A percentile compares a stretch with the other conserved stretches of the same genome.
These are phyloP conservation scores for Heteropelma amictum DNA, from an alignment of 2,888 invertebrate species.

Conservation along the genomic window DNA sequence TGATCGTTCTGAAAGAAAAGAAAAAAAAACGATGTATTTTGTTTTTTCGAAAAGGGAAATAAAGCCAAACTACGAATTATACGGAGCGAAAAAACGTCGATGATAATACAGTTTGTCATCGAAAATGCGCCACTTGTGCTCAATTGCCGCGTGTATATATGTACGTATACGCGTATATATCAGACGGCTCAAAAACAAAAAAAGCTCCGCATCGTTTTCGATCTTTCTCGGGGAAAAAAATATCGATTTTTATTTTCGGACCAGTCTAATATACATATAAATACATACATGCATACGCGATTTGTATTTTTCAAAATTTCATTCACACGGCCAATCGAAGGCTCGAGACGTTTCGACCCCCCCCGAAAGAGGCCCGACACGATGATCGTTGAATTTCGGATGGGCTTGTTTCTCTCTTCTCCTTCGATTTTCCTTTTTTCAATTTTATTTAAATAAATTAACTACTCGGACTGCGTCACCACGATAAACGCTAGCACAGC, in stretches of 20 bases:
- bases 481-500: constrained; percentile 70
- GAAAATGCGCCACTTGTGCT: constrained; percentile 13
- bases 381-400: no score
- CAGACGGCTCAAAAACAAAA: no score
- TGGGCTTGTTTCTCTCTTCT: background rate
- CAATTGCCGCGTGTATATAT: no score
- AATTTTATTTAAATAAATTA: constrained; percentile 74
- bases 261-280: no score
- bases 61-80: constrained; percentile 39
- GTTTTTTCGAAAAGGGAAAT: constrained; percentile 6
- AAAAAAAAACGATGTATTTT: no score
- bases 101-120: constrained; percentile 22
- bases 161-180: no score
- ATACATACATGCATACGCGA: no score
- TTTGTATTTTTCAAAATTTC: constrained; percentile 15
- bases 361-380: background rate
- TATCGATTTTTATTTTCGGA: no score
- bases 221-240: no score
- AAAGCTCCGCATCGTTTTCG: no score
- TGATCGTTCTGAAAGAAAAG: constrained; percentile 29
- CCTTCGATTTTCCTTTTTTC: no score
- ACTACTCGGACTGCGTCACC: constrained; percentile 69
- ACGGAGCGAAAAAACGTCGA: constrained; percentile 39
- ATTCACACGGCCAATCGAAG: background rate
- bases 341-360: background rate